A percentile compares a stretch with the other conserved stretches of the same genome.
Evolutionary conservation across 2,888 invertebrate species (phyloP).

Genomic region (Scaptodrosophila latifasciaeformis): DNA sequence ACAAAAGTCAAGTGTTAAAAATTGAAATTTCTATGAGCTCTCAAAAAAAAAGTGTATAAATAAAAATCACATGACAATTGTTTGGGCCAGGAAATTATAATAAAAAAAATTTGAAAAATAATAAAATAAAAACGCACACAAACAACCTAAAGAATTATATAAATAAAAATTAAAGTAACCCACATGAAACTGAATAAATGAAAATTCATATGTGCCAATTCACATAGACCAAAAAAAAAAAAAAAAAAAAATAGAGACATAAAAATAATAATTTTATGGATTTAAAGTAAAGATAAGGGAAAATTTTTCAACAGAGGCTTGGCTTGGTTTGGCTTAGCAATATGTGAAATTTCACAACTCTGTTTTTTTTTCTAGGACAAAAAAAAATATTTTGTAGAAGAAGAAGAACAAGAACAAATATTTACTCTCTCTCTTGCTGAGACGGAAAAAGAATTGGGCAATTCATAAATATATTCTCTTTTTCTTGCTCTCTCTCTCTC

Average conservation of each 20-base stretch:
- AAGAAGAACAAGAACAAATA: constrained; percentile 28
- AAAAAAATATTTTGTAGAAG: constrained; percentile 1
- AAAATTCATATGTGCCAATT: no score
- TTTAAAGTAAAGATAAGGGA: constrained; percentile 56
- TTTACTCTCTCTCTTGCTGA: no score
- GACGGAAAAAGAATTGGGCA: no score
- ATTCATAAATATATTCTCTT: no score
- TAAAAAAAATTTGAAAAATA: constrained; percentile 33
- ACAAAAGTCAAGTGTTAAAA: constrained; percentile 30
- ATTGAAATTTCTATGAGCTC: constrained; percentile 12
- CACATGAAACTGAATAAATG: no score
- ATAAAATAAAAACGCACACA: constrained; percentile 9
- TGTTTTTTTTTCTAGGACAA: constrained; percentile 15
- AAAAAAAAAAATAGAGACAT: background rate
- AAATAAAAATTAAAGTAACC: no score
- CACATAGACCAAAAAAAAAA: constrained; percentile 12
- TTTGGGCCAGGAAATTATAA: constrained; percentile 28
- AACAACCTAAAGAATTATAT: no score
- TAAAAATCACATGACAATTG: constrained; percentile 49
- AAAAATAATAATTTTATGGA: constrained; percentile 15
- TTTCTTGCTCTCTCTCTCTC: no score
- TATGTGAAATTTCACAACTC: constrained; percentile 62
- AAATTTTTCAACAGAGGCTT: constrained; percentile 39
- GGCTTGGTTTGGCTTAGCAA: constrained; percentile 25
- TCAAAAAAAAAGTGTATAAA: background rate